phyloP scores from a whole-genome alignment of 2,113 vertebrate genomes.

The Microcebus griseorufus region DNA sequence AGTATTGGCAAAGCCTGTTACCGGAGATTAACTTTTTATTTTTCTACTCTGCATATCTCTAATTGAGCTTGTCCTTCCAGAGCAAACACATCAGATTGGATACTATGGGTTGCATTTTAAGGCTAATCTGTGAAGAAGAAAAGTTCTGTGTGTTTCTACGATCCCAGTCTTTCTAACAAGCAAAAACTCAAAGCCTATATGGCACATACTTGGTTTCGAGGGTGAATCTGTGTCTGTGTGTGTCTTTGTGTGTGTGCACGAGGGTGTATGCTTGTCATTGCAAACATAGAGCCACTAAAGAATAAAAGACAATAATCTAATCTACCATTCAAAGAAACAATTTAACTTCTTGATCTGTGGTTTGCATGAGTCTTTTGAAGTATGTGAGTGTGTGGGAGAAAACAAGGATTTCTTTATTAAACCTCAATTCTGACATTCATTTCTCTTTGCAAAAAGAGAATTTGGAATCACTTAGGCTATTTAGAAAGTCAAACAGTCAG shows the following conservation, averaged over 20 bases:
- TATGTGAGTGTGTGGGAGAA: background rate
- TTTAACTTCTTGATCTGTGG: background rate
- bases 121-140: background rate
- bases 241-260: too few species aligned
- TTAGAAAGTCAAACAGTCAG: conserved; percentile 64
- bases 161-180: background rate
- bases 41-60: too few species aligned
- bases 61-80: fast-evolving
- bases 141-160: background rate
- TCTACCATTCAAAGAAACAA: background rate
- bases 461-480: conserved; percentile 58
- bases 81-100: fast-evolving
- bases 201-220: background rate
- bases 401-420: conserved; percentile 42
- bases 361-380: background rate
- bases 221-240: fast-evolving
- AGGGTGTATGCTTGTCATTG: background rate
- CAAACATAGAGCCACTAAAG: too few species aligned
- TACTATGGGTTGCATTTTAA: fast-evolving
- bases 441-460: conserved; percentile 44
- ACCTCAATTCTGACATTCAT: background rate
- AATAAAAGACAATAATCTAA: background rate
- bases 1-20: too few species aligned
- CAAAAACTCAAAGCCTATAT: background rate
- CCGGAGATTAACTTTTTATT: background rate